A percentile compares a stretch with the other conserved stretches of the same genome.
Conservation (phyloP, 2,888 invertebrate species). For the Euclidia mi region DNA sequence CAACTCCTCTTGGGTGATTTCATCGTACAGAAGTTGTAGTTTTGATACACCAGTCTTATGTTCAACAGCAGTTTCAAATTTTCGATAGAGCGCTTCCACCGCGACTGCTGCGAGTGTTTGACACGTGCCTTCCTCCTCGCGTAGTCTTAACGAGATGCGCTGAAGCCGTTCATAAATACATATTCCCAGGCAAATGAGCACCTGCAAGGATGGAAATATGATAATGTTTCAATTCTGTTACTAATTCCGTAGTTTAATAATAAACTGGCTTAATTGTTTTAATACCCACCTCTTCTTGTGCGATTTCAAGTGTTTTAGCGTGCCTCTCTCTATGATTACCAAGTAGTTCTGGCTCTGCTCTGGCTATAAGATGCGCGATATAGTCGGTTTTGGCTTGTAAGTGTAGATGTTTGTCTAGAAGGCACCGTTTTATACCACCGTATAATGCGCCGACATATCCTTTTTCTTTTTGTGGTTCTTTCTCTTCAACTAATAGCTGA, state of each 20-base stretch:
- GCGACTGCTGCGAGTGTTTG: constrained; percentile 97
- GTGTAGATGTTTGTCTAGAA: constrained; percentile 96
- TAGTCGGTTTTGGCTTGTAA: constrained; percentile 96
- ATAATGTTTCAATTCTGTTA: too few relatives aligned
- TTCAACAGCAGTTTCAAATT: constrained; percentile 97
- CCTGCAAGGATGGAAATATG: constrained; percentile 72
- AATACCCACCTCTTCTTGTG: constrained; percentile 94
- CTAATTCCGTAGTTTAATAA: background rate
- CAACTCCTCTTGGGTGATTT: constrained; percentile 96
- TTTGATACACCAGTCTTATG: constrained; percentile 96
- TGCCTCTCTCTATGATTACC: constrained; percentile 97
- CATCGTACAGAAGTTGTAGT: constrained; percentile 96
- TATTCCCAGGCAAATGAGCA: constrained; percentile 97
- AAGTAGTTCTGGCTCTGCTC: constrained; percentile 97
- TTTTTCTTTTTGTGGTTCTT: constrained; percentile 95
- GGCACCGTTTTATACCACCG: constrained; percentile 96
- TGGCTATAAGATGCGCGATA: constrained; percentile 95
- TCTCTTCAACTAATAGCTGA: constrained; percentile 95
- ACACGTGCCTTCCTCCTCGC: constrained; percentile 98
- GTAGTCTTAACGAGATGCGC: constrained; percentile 95
- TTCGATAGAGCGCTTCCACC: constrained; percentile 96
- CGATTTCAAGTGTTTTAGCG: constrained; percentile 98
- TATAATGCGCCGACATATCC: constrained; percentile 97
- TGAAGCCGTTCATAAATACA: constrained; percentile 97
- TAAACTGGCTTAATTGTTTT: background rate